A percentile compares a stretch with the other conserved stretches of the same genome.
These are phyloP conservation scores for Chascanopsetta lugubris DNA, from an alignment of 2,113 vertebrate species.

Conservation along the genomic window DNA sequence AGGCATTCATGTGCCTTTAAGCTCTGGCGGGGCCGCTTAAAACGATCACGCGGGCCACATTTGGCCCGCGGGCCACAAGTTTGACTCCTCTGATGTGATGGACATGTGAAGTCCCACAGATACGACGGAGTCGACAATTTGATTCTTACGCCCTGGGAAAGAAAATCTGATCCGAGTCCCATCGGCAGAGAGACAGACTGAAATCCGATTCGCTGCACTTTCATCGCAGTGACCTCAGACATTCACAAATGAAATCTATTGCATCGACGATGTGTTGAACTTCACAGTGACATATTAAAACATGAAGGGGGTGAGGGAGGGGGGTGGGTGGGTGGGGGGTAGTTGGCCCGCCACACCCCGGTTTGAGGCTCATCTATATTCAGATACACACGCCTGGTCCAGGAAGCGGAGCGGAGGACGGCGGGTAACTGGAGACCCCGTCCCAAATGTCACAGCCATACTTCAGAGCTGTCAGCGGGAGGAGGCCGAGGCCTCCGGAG, in stretches of 20 bases:
- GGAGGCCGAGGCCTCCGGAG: conserved; percentile 42
- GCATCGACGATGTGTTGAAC: neutral
- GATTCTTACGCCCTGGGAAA: no score
- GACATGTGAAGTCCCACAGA: no score
- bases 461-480: conserved; percentile 74
- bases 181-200: no score
- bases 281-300: conserved; percentile 15
- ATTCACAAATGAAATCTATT: conserved; percentile 16
- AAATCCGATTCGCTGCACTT: no score
- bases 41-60: no score
- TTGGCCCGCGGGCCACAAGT: no score
- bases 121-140: no score
- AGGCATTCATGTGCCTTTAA: no score
- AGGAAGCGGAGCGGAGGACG: conserved; percentile 50
- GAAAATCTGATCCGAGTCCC: no score
- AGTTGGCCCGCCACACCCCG: conserved; percentile 14
- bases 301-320: conserved; percentile 20
- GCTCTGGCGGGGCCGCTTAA: no score
- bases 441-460: conserved; percentile 76
- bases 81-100: no score
- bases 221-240: neutral
- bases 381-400: conserved; percentile 53
- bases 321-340: no score
- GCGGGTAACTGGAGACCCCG: conserved; percentile 70
- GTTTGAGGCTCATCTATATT: conserved; percentile 54